Percentiles rank a stretch among this genome's conserved stretches.
Evolutionary conservation across 2,113 vertebrate species (phyloP).

Genomic region (Capreolus pygargus): DNA sequence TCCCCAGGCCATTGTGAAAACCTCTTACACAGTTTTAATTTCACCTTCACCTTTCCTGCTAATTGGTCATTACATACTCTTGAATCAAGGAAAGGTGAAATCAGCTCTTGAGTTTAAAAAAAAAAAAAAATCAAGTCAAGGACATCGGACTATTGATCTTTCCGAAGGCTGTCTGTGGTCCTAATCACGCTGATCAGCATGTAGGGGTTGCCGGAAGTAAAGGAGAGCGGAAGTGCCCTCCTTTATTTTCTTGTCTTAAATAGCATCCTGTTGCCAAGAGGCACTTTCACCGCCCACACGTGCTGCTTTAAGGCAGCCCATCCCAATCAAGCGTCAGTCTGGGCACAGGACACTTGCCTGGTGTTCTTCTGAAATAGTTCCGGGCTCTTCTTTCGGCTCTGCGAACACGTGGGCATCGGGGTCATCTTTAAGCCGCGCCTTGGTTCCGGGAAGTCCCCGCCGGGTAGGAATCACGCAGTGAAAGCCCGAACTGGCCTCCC

Average conservation of each 20-base stretch:
- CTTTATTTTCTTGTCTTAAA: conserved; percentile 27
- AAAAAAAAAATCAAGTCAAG: neutral
- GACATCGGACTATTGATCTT: conserved; percentile 42
- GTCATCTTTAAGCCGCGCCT: neutral
- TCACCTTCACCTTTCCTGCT: neutral
- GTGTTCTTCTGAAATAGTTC: neutral
- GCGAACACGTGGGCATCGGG: neutral
- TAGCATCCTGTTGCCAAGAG: conserved; percentile 18
- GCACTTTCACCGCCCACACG: neutral
- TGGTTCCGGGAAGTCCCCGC: neutral
- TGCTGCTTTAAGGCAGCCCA: neutral
- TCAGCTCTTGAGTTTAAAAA: conserved; percentile 3
- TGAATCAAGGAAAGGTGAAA: neutral
- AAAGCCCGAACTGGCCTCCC: neutral
- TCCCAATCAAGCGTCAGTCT: neutral
- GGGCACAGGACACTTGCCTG: neutral
- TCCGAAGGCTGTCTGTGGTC: neutral
- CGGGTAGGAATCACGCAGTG: neutral
- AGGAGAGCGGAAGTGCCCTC: neutral
- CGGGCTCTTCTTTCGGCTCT: neutral
- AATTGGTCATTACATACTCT: neutral
- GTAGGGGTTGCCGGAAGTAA: neutral
- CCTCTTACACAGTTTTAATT: neutral
- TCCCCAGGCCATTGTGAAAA: neutral
- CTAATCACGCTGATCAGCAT: conserved; percentile 25